Evolutionary conservation across 2,797 vertebrate species (phyloP).

Genomic region (Columba guinea): DNA sequence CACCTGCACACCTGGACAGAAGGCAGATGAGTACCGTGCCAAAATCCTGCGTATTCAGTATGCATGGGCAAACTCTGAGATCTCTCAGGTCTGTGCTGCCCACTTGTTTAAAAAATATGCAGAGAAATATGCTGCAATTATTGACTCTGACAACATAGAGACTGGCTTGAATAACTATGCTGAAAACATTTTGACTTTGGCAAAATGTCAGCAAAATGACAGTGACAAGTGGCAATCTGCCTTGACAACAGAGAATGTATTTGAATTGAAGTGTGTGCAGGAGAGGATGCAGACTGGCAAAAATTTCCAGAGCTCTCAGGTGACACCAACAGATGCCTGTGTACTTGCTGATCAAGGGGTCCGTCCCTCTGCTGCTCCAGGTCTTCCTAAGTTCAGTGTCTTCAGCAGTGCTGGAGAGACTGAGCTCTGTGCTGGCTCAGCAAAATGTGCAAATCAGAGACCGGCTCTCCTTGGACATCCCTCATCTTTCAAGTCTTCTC

Average conservation of each 20-base stretch:
- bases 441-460: not conserved
- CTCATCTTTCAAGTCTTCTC: not conserved
- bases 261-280: constrained; percentile 84
- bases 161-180: constrained; percentile 95
- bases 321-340: constrained; percentile 74
- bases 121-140: constrained; percentile 87
- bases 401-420: not conserved
- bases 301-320: constrained; percentile 59
- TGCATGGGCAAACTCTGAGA: constrained; percentile 90
- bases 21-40: constrained; percentile 90
- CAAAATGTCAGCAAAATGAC: constrained; percentile 87
- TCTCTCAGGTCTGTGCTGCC: constrained; percentile 86
- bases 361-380: constrained; percentile 35
- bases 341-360: constrained; percentile 75
- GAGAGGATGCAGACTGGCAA: constrained; percentile 79
- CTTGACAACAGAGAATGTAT: constrained; percentile 82
- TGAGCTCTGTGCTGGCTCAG: not conserved
- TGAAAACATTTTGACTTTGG: constrained; percentile 86
- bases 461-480: not conserved
- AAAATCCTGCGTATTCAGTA: constrained; percentile 92
- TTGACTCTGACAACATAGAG: constrained; percentile 89
- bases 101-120: constrained; percentile 88
- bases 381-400: constrained; percentile 22
- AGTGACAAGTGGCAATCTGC: constrained; percentile 93
- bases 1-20: constrained; percentile 86